Percentiles rank a stretch among this genome's conserved stretches.
phyloP scores from a whole-genome alignment of 1,140 invertebrate genomes.

The Bombus pascuorum region DNA sequence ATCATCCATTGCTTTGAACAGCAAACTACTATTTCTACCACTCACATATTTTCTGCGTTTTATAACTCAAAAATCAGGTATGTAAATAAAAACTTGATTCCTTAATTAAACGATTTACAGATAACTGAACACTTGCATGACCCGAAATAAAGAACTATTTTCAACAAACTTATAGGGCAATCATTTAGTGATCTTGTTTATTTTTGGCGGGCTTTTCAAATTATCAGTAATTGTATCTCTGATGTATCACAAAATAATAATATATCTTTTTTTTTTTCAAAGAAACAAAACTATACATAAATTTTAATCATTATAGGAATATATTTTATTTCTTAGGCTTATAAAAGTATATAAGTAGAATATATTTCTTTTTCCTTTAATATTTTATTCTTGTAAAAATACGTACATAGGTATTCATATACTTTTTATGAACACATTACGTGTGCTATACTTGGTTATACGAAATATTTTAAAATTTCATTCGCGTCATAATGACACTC shows the following conservation, averaged over 20 bases:
- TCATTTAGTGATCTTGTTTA: neutral
- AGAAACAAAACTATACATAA: neutral
- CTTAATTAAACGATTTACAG: neutral
- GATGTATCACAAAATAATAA: neutral
- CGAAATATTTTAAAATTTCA: too few relatives aligned
- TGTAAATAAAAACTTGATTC: constrained; percentile 30
- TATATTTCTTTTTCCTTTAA: neutral
- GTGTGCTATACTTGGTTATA: too few relatives aligned
- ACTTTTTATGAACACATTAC: too few relatives aligned
- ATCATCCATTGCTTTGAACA: neutral
- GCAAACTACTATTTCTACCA: neutral
- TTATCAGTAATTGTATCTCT: neutral
- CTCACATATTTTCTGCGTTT: constrained; percentile 13
- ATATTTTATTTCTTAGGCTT: neutral
- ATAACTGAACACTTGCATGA: neutral
- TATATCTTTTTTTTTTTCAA: neutral
- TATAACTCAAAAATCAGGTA: neutral
- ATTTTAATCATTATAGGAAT: neutral
- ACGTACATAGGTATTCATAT: too few relatives aligned
- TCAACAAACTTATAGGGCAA: neutral
- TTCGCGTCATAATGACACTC: too few relatives aligned
- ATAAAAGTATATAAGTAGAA: neutral
- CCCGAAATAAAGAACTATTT: constrained; percentile 1
- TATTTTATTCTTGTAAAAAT: neutral
- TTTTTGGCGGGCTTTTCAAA: neutral